Percentiles rank a stretch among this genome's conserved stretches.
Conservation (phyloP, 2,888 invertebrate species). For the Tipula confusa region DNA sequence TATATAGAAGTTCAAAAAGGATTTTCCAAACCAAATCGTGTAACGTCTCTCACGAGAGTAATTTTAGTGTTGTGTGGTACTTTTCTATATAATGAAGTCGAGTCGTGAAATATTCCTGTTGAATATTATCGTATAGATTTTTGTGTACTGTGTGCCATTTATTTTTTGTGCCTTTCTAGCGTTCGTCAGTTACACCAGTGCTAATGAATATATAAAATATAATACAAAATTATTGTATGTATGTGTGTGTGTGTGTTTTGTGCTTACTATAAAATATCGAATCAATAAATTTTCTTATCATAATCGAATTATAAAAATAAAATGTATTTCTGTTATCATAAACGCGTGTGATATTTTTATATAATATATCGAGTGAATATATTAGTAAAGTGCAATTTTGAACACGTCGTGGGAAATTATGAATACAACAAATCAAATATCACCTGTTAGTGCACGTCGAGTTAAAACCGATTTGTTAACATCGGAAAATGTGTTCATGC, state of each 20-base stretch:
- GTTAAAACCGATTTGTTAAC: constrained; percentile 49
- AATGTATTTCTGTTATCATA: constrained; percentile 26
- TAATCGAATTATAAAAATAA: background rate
- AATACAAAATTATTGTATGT: background rate
- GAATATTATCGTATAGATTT: background rate
- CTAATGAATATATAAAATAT: background rate
- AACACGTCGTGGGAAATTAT: background rate
- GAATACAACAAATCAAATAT: constrained; percentile 36
- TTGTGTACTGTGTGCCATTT: constrained; percentile 13
- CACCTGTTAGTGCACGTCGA: constrained; percentile 46
- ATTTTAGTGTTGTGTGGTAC: background rate
- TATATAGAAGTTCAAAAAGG: background rate
- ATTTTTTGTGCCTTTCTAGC: background rate
- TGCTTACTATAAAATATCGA: background rate
- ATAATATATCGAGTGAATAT: background rate
- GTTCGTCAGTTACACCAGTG: background rate
- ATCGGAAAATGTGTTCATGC: constrained; percentile 47
- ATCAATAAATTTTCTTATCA: background rate
- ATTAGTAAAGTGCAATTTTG: background rate
- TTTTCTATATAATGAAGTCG: background rate
- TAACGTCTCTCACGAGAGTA: background rate
- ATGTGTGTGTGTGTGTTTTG: background rate
- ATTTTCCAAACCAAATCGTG: background rate
- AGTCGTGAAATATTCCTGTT: background rate
- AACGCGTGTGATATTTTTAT: background rate